Evolutionary conservation across 2,797 vertebrate genomes (phyloP).

Genomic region (Scleropages formosus): DNA sequence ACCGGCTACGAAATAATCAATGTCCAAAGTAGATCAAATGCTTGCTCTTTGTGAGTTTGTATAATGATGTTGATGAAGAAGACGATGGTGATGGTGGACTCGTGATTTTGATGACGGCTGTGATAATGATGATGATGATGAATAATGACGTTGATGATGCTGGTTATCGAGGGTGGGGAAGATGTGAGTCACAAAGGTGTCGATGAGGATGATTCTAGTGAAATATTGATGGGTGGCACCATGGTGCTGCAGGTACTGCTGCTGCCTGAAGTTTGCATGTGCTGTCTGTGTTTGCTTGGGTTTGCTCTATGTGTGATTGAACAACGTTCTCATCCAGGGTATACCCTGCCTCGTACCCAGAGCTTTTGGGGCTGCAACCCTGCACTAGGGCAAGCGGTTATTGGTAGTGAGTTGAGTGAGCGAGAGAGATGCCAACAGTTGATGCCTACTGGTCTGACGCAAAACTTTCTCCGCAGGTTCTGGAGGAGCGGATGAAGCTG

Average conservation of each 20-base stretch:
- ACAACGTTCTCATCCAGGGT: background rate
- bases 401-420: too few relatives aligned
- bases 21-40: background rate
- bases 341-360: background rate
- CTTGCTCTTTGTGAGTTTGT: too few relatives aligned
- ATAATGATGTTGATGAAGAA: background rate
- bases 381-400: too few relatives aligned
- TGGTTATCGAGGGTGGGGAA: background rate
- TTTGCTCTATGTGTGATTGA: background rate
- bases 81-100: slow-evolving; percentile 3
- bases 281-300: too few relatives aligned
- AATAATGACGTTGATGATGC: background rate
- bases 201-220: background rate
- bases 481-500: slow-evolving; percentile 93
- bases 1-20: background rate
- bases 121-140: background rate
- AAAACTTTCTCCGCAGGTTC: slow-evolving; percentile 68
- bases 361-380: background rate
- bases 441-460: too few relatives aligned
- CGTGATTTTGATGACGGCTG: background rate
- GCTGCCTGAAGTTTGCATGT: too few relatives aligned
- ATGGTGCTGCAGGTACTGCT: too few relatives aligned
- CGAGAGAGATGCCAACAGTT: too few relatives aligned
- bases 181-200: background rate
- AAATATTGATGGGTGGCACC: background rate